These are phyloP conservation scores for Eubasilissa splendida DNA, from an alignment of 2,888 invertebrate genomes.

Conservation along the genomic window DNA sequence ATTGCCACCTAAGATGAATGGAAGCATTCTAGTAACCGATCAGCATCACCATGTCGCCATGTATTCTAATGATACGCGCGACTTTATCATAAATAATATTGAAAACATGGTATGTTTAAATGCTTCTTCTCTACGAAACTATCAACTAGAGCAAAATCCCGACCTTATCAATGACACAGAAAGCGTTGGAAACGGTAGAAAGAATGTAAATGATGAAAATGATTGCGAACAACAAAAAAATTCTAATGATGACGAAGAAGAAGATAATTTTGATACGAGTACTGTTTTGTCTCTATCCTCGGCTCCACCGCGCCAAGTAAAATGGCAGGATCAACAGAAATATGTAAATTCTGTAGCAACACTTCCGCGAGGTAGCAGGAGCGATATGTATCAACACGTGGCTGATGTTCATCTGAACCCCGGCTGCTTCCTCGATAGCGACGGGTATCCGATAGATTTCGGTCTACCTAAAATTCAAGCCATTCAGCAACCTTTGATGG, in stretches of 20 bases:
- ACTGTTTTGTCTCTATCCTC: constrained; percentile 62
- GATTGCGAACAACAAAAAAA: constrained; percentile 60
- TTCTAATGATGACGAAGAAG: constrained; percentile 65
- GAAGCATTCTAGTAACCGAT: constrained; percentile 71
- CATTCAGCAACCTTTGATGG: constrained; percentile 66
- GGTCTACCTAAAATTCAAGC: constrained; percentile 79
- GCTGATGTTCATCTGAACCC: constrained; percentile 84
- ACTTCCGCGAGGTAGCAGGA: constrained; percentile 68
- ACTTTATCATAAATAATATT: constrained; percentile 63
- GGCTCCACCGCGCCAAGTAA: constrained; percentile 71
- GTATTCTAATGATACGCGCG: constrained; percentile 67
- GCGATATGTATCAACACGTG: constrained; percentile 76
- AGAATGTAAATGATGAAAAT: constrained; percentile 60
- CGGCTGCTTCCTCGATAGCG: constrained; percentile 83
- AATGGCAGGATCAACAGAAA: constrained; percentile 71
- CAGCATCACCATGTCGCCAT: constrained; percentile 74
- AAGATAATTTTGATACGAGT: constrained; percentile 69
- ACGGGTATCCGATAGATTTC: constrained; percentile 86
- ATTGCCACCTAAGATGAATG: constrained; percentile 71
- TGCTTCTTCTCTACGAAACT: constrained; percentile 72
- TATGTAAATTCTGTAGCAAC: constrained; percentile 69
- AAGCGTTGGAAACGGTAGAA: constrained; percentile 71
- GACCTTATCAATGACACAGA: constrained; percentile 87
- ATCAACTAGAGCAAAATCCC: constrained; percentile 80
- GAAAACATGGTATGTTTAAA: constrained; percentile 72